Percentiles rank a stretch among this genome's conserved stretches.
Evolutionary conservation across 2,113 vertebrate species (phyloP).

Genomic region (Spea multiplicata): DNA sequence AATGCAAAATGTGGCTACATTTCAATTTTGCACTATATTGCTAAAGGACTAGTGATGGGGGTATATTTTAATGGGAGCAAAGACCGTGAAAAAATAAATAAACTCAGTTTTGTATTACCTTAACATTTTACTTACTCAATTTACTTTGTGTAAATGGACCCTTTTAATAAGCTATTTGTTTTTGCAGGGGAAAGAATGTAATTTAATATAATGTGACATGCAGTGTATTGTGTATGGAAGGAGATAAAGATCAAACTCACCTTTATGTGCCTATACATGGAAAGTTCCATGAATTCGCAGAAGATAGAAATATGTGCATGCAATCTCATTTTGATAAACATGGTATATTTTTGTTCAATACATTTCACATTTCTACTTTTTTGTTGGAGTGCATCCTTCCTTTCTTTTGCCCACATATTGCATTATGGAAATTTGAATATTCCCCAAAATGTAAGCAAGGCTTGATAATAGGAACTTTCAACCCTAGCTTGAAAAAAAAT

Average conservation of each 20-base stretch:
- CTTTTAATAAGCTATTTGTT: constrained; percentile 20
- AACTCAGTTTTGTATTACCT: constrained; percentile 14
- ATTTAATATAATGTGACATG: constrained; percentile 19
- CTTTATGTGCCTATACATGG: neutral
- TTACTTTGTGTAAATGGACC: constrained; percentile 9
- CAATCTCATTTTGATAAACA: no score
- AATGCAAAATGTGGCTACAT: constrained; percentile 29
- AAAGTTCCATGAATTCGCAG: no score
- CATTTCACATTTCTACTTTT: no score
- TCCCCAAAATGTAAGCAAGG: no score
- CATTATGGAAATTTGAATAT: no score
- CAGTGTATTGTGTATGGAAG: neutral
- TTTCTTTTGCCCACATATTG: no score
- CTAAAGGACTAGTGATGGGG: neutral
- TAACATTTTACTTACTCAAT: constrained; percentile 19
- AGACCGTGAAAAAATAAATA: constrained; percentile 36
- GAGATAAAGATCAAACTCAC: neutral
- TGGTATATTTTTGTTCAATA: no score
- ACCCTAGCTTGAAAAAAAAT: no score
- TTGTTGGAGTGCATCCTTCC: no score
- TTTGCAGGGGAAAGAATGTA: constrained; percentile 11
- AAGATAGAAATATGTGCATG: no score
- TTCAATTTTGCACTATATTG: constrained; percentile 27
- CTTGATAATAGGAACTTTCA: no score
- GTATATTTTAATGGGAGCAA: constrained; percentile 7